phyloP scores from a whole-genome alignment of 2,888 invertebrate species.

The Drosophila flavopinicola region DNA sequence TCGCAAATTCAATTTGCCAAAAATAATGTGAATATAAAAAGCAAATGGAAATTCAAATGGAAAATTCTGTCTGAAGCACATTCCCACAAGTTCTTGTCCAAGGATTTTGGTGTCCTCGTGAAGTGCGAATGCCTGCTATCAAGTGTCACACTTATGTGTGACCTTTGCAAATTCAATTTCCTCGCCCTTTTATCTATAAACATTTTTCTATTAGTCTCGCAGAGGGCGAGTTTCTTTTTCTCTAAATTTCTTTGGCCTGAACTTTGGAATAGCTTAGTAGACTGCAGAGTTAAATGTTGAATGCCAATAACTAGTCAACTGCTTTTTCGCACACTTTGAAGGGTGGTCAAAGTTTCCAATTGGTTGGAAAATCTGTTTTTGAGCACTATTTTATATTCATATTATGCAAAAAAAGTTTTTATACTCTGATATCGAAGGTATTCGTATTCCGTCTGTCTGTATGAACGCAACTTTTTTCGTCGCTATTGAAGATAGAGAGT shows the following conservation, averaged over 20 bases:
- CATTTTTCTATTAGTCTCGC: constrained; percentile 81
- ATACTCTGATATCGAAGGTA: too few relatives aligned
- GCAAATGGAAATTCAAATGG: constrained; percentile 63
- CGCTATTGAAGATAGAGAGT: too few relatives aligned
- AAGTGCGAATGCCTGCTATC: constrained; percentile 74
- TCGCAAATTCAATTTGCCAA: constrained; percentile 74
- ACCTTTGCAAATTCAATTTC: constrained; percentile 84
- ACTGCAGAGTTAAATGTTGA: constrained; percentile 2
- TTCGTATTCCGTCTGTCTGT: too few relatives aligned
- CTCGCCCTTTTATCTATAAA: constrained; percentile 81
- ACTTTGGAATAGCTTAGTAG: constrained; percentile 34
- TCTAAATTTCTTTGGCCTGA: constrained; percentile 26
- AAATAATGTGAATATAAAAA: constrained; percentile 49
- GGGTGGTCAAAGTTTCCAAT: neutral
- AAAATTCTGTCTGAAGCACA: constrained; percentile 31
- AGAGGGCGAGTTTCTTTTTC: constrained; percentile 17
- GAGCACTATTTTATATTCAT: too few relatives aligned
- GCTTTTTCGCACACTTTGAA: neutral
- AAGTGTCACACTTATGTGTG: constrained; percentile 81
- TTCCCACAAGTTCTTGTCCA: constrained; percentile 55
- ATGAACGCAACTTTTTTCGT: too few relatives aligned
- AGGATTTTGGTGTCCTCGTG: constrained; percentile 26
- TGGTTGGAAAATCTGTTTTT: neutral
- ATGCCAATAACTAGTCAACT: constrained; percentile 12
- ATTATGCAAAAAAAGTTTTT: too few relatives aligned